Percentiles rank a stretch among this genome's conserved stretches.
These are phyloP conservation scores for Drosophila aldrichi DNA, from an alignment of 2,888 invertebrate species.

Conservation along the genomic window DNA sequence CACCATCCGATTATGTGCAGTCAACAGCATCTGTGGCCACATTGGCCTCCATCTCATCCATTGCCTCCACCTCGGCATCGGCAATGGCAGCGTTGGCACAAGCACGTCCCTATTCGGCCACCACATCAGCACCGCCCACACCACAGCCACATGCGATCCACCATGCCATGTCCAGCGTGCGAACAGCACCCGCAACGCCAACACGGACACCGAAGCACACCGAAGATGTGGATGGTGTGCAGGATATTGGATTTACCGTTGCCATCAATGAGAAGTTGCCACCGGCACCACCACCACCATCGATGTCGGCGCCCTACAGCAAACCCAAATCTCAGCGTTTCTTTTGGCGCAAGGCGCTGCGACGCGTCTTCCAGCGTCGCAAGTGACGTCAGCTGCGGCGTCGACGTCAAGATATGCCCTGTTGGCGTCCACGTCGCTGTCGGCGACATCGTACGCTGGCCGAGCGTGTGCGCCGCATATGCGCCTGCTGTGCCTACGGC, in stretches of 20 bases:
- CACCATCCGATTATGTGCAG: constrained; percentile 42
- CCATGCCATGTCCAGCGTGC: constrained; percentile 40
- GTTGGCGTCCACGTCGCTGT: constrained; percentile 71
- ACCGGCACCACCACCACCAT: neutral
- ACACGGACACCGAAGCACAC: constrained; percentile 8
- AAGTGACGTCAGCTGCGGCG: constrained; percentile 74
- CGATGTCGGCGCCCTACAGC: constrained; percentile 10
- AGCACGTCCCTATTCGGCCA: constrained; percentile 55
- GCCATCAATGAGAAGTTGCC: constrained; percentile 38
- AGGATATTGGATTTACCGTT: constrained; percentile 35
- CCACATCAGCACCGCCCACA: constrained; percentile 68
- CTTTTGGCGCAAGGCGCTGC: constrained; percentile 82
- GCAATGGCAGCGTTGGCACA: constrained; percentile 61
- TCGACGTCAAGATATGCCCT: constrained; percentile 70
- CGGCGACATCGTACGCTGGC: constrained; percentile 57
- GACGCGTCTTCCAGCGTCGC: constrained; percentile 81
- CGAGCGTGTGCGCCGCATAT: constrained; percentile 69
- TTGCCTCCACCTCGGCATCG: constrained; percentile 73
- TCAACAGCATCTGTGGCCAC: constrained; percentile 70
- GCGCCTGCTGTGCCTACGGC: constrained; percentile 71
- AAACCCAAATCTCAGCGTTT: constrained; percentile 74
- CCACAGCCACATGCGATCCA: constrained; percentile 54
- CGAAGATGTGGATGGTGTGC: constrained; percentile 25
- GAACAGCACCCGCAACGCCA: constrained; percentile 68
- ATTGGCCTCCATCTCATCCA: constrained; percentile 72